Evolutionary conservation across 2,888 invertebrate species (phyloP).

Genomic region (Coleophora deauratella): DNA sequence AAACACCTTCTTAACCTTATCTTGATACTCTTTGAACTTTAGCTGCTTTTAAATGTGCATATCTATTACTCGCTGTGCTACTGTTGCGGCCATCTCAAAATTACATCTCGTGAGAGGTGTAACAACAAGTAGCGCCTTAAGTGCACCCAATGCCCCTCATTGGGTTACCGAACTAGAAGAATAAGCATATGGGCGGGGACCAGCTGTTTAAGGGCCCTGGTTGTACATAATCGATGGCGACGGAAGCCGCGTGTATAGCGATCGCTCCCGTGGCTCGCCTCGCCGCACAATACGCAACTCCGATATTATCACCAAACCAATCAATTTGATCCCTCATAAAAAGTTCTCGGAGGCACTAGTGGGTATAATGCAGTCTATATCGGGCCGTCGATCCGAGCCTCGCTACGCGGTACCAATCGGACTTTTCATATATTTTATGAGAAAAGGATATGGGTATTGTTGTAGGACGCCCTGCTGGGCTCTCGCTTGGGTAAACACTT

Average conservation of each 20-base stretch:
- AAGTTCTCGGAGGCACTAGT: conserved; percentile 64
- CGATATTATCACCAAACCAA: conserved; percentile 70
- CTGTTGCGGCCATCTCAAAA: conserved; percentile 38
- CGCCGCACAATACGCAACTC: conserved; percentile 46
- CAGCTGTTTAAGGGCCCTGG: no score
- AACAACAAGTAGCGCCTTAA: conserved; percentile 19
- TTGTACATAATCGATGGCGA: conserved; percentile 31
- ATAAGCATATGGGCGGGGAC: conserved; percentile 32
- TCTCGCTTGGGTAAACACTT: conserved; percentile 64
- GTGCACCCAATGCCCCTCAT: no score
- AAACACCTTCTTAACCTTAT: conserved; percentile 8
- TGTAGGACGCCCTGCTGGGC: conserved; percentile 61
- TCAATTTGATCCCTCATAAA: conserved; percentile 74
- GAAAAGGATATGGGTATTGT: conserved; percentile 73
- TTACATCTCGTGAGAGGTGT: conserved; percentile 53
- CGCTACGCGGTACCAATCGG: conserved; percentile 44
- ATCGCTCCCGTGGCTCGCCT: conserved; percentile 23
- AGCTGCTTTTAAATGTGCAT: conserved; percentile 45
- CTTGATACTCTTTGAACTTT: conserved; percentile 19
- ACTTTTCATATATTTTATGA: conserved; percentile 73
- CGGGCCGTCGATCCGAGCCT: conserved; percentile 58
- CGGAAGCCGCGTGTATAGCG: conserved; percentile 32
- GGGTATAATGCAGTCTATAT: conserved; percentile 59
- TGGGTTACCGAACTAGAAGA: no score
- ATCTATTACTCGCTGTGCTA: conserved; percentile 30